Conservation (phyloP, 2,113 vertebrate species). For the Aptenodytes forsteri region DNA sequence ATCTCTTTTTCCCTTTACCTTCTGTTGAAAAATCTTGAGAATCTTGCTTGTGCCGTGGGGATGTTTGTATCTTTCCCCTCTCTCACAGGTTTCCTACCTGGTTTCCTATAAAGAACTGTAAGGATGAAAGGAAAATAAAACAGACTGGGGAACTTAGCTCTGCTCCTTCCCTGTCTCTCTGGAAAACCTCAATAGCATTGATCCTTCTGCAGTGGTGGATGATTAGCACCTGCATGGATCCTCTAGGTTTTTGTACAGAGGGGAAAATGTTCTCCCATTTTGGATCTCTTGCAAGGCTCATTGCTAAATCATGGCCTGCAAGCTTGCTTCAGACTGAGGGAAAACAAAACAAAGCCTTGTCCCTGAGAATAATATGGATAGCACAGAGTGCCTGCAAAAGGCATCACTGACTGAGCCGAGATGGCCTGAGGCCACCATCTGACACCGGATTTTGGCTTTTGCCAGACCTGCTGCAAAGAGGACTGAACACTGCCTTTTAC, state of each 20-base stretch:
- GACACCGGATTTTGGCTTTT: background rate
- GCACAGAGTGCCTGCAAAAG: background rate
- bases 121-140: background rate
- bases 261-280: background rate
- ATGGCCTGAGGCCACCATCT: background rate
- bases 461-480: background rate
- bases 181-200: background rate
- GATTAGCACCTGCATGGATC: background rate
- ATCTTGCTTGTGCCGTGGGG: background rate
- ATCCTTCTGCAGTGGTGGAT: background rate
- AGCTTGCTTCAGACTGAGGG: background rate
- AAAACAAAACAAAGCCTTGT: background rate
- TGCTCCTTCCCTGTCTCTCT: background rate
- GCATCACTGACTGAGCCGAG: background rate
- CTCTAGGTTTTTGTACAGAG: background rate
- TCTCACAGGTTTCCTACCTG: background rate
- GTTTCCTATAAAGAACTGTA: background rate
- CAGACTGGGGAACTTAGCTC: background rate
- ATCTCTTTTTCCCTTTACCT: background rate
- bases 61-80: background rate
- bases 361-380: accelerated
- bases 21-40: background rate
- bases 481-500: background rate
- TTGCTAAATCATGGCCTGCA: background rate
- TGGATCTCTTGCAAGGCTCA: background rate